phyloP scores from a whole-genome alignment of 2,797 vertebrate species.

The Anniella stebbinsi region DNA sequence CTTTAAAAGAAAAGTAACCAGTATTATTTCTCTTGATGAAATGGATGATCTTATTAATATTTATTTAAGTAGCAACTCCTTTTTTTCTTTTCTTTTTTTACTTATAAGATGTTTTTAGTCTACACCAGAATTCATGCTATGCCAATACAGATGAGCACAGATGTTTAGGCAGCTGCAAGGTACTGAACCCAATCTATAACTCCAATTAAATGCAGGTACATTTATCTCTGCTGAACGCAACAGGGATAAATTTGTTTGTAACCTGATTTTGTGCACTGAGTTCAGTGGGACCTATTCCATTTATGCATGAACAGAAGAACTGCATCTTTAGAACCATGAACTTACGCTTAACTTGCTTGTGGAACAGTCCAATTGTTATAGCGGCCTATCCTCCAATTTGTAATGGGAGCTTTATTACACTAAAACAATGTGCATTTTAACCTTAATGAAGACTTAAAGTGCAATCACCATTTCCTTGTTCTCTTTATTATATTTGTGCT shows the following conservation, averaged over 20 bases:
- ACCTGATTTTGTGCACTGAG: not conserved
- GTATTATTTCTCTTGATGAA: not conserved
- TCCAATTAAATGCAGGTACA: not conserved
- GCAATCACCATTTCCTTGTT: fast-evolving
- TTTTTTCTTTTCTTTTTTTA: not conserved
- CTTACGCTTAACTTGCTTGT: not conserved
- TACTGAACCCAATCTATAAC: not conserved
- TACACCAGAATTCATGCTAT: not conserved
- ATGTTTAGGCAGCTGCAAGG: not conserved
- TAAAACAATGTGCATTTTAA: constrained; percentile 23
- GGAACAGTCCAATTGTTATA: not conserved
- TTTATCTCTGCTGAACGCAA: not conserved
- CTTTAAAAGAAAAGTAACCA: not conserved
- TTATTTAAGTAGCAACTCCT: constrained; percentile 1
- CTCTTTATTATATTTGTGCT: not conserved
- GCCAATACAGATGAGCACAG: not conserved
- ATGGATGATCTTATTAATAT: constrained; percentile 16
- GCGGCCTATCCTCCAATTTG: no score
- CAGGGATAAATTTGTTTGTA: not conserved
- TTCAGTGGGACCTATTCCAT: not conserved
- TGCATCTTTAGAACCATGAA: not conserved
- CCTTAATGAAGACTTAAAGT: not conserved
- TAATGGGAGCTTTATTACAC: not conserved
- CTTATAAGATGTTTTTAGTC: not conserved
- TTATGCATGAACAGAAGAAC: not conserved